phyloP scores from a whole-genome alignment of 2,888 invertebrate genomes.

The Rhorus exstirpatorius region DNA sequence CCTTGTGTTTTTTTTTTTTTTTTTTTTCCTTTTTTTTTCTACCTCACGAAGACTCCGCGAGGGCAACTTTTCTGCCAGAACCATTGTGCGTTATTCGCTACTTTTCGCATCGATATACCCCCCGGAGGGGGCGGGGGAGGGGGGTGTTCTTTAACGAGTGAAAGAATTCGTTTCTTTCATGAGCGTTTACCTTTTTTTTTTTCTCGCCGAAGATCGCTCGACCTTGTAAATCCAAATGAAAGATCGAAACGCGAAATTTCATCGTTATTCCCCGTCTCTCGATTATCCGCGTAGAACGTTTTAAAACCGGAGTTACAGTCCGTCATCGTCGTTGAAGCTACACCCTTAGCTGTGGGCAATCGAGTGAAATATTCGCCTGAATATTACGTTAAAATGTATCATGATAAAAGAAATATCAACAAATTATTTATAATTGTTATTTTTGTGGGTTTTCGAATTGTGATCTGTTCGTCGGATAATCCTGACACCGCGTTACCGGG shows the following conservation, averaged over 20 bases:
- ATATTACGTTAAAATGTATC: conserved; percentile 35
- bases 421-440: conserved; percentile 26
- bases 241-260: conserved; percentile 58
- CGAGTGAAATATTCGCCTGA: background rate
- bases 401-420: conserved; percentile 2
- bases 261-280: conserved; percentile 17
- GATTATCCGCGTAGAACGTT: background rate
- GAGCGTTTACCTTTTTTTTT: conserved; percentile 57
- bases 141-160: too few species aligned
- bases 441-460: conserved; percentile 23
- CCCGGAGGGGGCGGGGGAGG: too few species aligned
- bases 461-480: conserved; percentile 39
- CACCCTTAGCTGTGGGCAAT: background rate
- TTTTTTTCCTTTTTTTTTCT: conserved; percentile 29
- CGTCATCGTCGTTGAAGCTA: conserved; percentile 15
- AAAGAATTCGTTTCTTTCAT: conserved; percentile 45
- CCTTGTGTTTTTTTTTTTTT: conserved; percentile 27
- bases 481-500: conserved; percentile 28
- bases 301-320: conserved; percentile 1
- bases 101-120: too few species aligned
- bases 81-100: too few species aligned
- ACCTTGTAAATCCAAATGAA: conserved; percentile 60
- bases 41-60: conserved; percentile 51
- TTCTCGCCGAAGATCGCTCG: conserved; percentile 36
- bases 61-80: conserved; percentile 11